Conservation (phyloP, 53 echinoderm and acorn worm genomes). For the Luidia sarsii region DNA sequence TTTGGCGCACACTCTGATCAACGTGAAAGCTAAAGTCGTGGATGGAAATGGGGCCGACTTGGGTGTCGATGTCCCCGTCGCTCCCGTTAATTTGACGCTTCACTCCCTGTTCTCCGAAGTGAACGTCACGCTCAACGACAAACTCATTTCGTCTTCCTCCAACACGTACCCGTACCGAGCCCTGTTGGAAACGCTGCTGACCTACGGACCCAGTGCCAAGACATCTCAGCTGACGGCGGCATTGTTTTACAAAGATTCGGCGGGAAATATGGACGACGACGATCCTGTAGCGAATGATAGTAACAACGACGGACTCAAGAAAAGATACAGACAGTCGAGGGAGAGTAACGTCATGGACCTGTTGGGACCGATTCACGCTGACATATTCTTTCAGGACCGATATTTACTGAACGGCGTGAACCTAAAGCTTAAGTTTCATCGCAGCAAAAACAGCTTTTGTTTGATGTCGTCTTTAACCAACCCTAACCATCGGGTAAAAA, state of each 20-base stretch:
- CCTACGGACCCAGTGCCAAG: conserved; percentile 68
- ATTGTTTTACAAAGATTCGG: conserved; percentile 74
- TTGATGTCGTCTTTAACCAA: conserved; percentile 7
- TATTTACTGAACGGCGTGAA: conserved; percentile 62
- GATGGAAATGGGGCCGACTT: no score
- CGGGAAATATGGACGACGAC: conserved; percentile 62
- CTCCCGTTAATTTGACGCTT: no score
- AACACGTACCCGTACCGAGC: no score
- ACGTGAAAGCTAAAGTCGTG: no score
- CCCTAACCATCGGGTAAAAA: neutral
- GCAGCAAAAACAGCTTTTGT: conserved; percentile 52
- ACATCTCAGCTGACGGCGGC: conserved; percentile 68
- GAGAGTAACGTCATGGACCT: conserved; percentile 54
- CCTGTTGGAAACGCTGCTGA: no score
- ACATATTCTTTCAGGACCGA: conserved; percentile 67
- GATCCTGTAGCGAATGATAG: conserved; percentile 37
- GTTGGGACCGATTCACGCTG: conserved; percentile 63
- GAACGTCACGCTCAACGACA: no score
- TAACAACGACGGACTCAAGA: conserved; percentile 55
- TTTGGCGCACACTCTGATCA: no score
- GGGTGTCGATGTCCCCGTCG: no score
- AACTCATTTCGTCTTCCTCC: no score
- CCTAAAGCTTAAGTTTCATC: conserved; percentile 67
- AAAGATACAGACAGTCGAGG: conserved; percentile 1
- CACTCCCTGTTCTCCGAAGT: no score